Evolutionary conservation across 1,140 invertebrate genomes (phyloP), one percentile per base, ranked within the genome.

Genomic region (Neodiprion virginianus): DNA sequence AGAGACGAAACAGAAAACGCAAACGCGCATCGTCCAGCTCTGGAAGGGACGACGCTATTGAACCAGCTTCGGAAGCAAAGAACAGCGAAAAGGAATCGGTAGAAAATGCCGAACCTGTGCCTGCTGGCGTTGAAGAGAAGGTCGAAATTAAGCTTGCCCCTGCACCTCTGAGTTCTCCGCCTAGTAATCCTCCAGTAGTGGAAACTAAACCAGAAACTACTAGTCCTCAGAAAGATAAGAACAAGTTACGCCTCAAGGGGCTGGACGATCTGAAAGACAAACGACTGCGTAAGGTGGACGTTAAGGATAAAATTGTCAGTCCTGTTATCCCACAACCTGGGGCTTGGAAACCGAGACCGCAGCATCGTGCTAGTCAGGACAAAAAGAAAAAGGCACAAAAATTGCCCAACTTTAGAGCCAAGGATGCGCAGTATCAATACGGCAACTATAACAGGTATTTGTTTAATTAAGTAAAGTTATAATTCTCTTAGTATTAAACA

Each of bases 381-480:
- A 88, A 86, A 28, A 87, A 86, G 73, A 81, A 85, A 75, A 87
- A 84, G 76, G 67, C 61, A 14, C 79, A 81, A 66, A 73, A 82
- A 76, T 80, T 92, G 84, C 94, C 93, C 11, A 93, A 92, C 71
- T 95, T 95, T 86, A 92, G 93, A 78, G 89, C 91, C 8, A 94
- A 94, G 86, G 93, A 95, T 83, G 90, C 92, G 70, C 90, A 91
- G 81, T 99, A 97, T 88, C 94, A 96, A 75, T 98, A 95, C 91
- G 98, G 98, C 66, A 99, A 99, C 88, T 99, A 98, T 87, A 96
- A 97, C 84, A 93, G 96, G 92, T 93, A 85, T 83, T 75, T 72
- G 28, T 40, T 40, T 40, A 40, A 61, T 61, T 61, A 0, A 61
- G 11, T 8, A 8, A 8, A 61, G 53, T 61, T 61, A 14, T 8